Evolutionary conservation across 1,140 invertebrate genomes (phyloP), one percentile per base, ranked within the genome.

Genomic region (Drosophila pseudoananassae): DNA sequence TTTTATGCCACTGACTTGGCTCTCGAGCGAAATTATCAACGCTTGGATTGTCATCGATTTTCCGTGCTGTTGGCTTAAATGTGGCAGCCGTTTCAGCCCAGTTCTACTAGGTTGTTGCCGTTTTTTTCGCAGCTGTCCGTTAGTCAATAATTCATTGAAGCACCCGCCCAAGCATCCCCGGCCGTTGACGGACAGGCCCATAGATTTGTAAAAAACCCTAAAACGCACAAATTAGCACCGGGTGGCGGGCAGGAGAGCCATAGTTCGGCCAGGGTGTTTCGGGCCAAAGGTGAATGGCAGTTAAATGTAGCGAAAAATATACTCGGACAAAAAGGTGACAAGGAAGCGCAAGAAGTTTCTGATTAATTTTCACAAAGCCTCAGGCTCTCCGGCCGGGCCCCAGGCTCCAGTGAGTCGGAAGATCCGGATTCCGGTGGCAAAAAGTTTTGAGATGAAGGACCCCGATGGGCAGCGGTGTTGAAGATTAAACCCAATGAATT

Each of bases 41-140:
- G 83, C 83, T 88, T 88, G 83, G 79, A 88, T 88, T 88, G 84
- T 82, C 83, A 88, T 88, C 83, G 83, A 88, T 88, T 88, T 88
- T 88, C 83, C 83, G 83, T 87, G 84, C 84, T 88, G 68, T 88
- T 88, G 83, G 76, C 72, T 89, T 88, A 77, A 88, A 88, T 88
- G 76, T 69, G 76, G 66, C 61, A 76, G 78, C 47, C 78, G 63
- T 64, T 82, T 68, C 57, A 45, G 38, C 40, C 52, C 65, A 46
- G 20, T 47, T 69, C 50, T 14, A 36, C 31, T 65, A 40, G n/a
- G 51, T 20, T 38, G 27, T 27, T 46, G 40, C 53, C 25, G 10
- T 17, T 58, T 17, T 40, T 7, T 43, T 43, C 54, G 56, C 8
- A 10, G 36, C 54, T 46, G 36, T 52, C 47, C 23, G 56, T 63